Conservation (phyloP, 2,888 invertebrate species). For the Neuroscelio doddi region DNA sequence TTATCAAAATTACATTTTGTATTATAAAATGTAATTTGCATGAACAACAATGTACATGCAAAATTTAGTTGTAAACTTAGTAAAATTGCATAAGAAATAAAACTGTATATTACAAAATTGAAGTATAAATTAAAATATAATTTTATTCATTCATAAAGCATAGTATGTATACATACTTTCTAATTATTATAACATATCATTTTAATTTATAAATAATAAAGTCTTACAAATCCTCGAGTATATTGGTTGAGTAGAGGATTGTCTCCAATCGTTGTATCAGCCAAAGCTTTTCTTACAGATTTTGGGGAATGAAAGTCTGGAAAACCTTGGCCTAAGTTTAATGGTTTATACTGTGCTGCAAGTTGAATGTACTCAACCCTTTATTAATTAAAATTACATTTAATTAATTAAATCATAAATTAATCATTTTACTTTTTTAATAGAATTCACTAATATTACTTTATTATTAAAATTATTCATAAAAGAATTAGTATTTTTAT, state of each 20-base stretch:
- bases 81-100: no score
- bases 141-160: no score
- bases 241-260: constrained; percentile 92
- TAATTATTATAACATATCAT: no score
- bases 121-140: no score
- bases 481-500: no score
- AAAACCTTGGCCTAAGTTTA: constrained; percentile 97
- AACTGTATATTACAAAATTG: no score
- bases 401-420: constrained; percentile 10
- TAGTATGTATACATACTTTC: no score
- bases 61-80: no score
- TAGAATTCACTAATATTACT: neutral
- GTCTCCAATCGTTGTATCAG: constrained; percentile 78
- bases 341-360: constrained; percentile 86
- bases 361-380: constrained; percentile 95
- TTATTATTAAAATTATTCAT: no score
- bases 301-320: constrained; percentile 92
- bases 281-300: constrained; percentile 85
- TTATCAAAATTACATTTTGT: no score
- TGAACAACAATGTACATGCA: no score
- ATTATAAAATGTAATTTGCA: no score
- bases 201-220: neutral
- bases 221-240: constrained; percentile 92
- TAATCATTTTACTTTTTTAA: neutral
- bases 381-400: constrained; percentile 53